A percentile compares a stretch with the other conserved stretches of the same genome.
Conservation (phyloP, 2,113 vertebrate genomes). For the Vulpes vulpes region DNA sequence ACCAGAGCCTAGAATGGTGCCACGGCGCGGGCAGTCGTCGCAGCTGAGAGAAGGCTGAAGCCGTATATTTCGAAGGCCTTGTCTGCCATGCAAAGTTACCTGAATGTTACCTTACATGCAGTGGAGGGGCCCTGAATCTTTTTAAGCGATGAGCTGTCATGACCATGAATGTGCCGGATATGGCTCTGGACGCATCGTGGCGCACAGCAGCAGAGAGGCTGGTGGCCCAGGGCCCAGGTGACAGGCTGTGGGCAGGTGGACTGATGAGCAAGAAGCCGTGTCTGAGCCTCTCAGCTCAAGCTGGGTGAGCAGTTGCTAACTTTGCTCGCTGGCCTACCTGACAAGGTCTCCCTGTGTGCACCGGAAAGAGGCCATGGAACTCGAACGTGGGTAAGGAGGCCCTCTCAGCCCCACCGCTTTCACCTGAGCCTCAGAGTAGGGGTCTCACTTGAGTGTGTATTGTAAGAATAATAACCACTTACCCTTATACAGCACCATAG, state of each 20-base stretch:
- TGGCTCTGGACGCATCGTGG: not conserved
- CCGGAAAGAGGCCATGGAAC: slow-evolving; percentile 3
- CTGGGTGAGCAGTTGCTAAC: slow-evolving; percentile 50
- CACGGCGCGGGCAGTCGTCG: not conserved
- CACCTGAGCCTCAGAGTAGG: not conserved
- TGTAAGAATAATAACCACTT: slow-evolving; percentile 37
- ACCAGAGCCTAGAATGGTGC: not conserved
- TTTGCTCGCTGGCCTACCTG: slow-evolving; percentile 7
- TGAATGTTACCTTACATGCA: not conserved
- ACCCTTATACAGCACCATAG: not conserved
- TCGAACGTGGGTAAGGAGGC: not conserved
- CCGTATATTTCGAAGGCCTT: not conserved
- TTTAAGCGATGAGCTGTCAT: not conserved
- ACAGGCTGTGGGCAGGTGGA: not conserved
- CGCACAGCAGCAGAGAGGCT: not conserved
- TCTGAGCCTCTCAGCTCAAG: not conserved
- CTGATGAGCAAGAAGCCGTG: not conserved
- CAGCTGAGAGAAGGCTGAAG: not conserved
- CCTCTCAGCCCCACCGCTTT: not conserved
- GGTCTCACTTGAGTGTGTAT: slow-evolving; percentile 22
- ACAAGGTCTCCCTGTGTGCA: not conserved
- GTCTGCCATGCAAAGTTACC: not conserved
- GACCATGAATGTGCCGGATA: not conserved
- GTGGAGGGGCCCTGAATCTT: not conserved
- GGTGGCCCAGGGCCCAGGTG: slow-evolving; percentile 22